Evolutionary conservation across 2,888 invertebrate genomes (phyloP).

Genomic region (Leptopilina drosophilae): DNA sequence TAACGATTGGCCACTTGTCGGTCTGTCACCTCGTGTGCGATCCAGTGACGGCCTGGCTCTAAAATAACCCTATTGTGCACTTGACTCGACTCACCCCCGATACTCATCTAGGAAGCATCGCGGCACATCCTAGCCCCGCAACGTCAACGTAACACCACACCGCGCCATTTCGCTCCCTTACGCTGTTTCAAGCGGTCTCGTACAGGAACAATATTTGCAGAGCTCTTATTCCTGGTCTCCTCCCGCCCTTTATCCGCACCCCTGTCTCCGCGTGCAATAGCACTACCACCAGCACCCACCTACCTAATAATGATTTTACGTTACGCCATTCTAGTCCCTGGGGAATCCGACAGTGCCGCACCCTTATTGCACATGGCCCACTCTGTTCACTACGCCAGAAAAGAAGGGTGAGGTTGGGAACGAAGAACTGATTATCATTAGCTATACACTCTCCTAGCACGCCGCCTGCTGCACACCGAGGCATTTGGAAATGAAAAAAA

Average conservation of each 20-base stretch:
- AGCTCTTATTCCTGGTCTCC: conserved; percentile 71
- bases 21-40: conserved; percentile 52
- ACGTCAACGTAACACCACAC: conserved; percentile 57
- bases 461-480: conserved; percentile 26
- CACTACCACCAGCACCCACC: conserved; percentile 64
- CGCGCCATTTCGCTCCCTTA: conserved; percentile 52
- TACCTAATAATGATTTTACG: conserved; percentile 77
- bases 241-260: conserved; percentile 60
- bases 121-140: conserved; percentile 55
- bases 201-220: conserved; percentile 75
- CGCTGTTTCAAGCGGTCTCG: conserved; percentile 62
- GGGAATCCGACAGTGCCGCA: conserved; percentile 75
- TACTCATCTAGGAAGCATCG: conserved; percentile 56
- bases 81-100: conserved; percentile 64
- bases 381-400: conserved; percentile 53
- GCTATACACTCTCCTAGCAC: conserved; percentile 61
- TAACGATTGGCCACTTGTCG: conserved; percentile 55
- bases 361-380: conserved; percentile 77
- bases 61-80: conserved; percentile 60
- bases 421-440: conserved; percentile 73
- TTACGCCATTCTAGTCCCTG: conserved; percentile 75
- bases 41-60: conserved; percentile 47
- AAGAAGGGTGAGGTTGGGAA: conserved; percentile 53
- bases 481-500: conserved; percentile 6
- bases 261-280: conserved; percentile 62